Evolutionary conservation across 2,888 invertebrate species (phyloP).

Genomic region (Drosophila histrio): DNA sequence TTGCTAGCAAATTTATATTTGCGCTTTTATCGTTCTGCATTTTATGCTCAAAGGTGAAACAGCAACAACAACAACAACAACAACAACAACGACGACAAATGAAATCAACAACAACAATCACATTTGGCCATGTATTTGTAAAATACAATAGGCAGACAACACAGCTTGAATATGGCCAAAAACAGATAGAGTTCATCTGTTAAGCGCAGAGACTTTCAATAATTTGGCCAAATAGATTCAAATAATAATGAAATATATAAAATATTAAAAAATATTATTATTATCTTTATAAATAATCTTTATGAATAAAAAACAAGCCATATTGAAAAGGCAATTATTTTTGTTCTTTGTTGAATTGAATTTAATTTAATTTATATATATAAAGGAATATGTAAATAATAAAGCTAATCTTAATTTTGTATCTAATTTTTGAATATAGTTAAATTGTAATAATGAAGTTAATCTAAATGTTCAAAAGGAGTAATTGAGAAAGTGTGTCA

Average conservation of each 20-base stretch:
- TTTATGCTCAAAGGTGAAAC: conserved; percentile 67
- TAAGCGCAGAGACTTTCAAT: background rate
- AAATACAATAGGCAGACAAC: conserved; percentile 42
- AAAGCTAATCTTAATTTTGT: background rate
- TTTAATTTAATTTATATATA: no score
- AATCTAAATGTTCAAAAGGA: background rate
- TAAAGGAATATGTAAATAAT: no score
- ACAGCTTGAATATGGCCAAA: background rate
- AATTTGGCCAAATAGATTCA: background rate
- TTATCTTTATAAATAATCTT: no score
- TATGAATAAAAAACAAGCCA: no score
- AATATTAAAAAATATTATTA: no score
- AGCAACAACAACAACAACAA: conserved; percentile 23
- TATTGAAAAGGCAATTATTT: no score
- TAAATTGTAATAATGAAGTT: no score
- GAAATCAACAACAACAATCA: conserved; percentile 28
- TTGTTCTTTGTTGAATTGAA: no score
- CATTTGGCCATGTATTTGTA: conserved; percentile 44
- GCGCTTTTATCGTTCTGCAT: conserved; percentile 53
- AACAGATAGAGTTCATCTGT: background rate
- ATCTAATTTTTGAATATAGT: no score
- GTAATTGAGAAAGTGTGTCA: background rate
- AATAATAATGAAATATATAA: background rate
- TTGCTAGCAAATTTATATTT: conserved; percentile 65
- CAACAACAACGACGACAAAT: conserved; percentile 16